Percentiles rank a stretch among this genome's conserved stretches.
Conservation (phyloP, 2,888 invertebrate genomes). For the Drosophila rubida region DNA sequence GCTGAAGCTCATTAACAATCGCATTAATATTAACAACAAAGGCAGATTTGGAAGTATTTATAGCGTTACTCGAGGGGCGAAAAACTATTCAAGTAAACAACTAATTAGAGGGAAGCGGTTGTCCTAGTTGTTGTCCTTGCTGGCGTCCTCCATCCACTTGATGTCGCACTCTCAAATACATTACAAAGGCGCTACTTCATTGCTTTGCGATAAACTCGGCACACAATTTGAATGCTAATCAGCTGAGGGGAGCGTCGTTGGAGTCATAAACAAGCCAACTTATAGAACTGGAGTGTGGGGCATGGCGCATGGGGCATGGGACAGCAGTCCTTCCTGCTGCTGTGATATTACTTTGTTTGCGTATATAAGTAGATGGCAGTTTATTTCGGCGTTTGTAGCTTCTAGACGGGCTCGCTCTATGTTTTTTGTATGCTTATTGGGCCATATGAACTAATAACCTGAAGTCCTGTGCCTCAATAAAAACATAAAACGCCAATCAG, state of each 20-base stretch:
- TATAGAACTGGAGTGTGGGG: conserved; percentile 30
- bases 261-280: conserved; percentile 55
- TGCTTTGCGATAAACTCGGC: conserved; percentile 80
- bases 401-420: conserved; percentile 26
- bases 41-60: conserved; percentile 64
- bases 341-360: conserved; percentile 17
- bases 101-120: conserved; percentile 64
- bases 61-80: conserved; percentile 33
- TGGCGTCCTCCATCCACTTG: not conserved
- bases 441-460: conserved; percentile 77
- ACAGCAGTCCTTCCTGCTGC: not conserved
- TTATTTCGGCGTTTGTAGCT: conserved; percentile 51
- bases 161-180: conserved; percentile 43
- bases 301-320: not conserved
- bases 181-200: conserved; percentile 76
- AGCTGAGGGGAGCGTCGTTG: conserved; percentile 33
- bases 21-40: conserved; percentile 56
- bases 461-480: conserved; percentile 71
- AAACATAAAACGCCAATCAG: conserved; percentile 80
- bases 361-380: conserved; percentile 2
- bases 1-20: conserved; percentile 63
- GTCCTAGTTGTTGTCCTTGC: conserved; percentile 41
- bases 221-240: conserved; percentile 80
- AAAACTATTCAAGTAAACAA: conserved; percentile 72
- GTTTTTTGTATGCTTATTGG: conserved; percentile 70